A percentile compares a stretch with the other conserved stretches of the same genome.
Conservation (phyloP, 1,140 invertebrate genomes). For the Phymastichus coffea region DNA sequence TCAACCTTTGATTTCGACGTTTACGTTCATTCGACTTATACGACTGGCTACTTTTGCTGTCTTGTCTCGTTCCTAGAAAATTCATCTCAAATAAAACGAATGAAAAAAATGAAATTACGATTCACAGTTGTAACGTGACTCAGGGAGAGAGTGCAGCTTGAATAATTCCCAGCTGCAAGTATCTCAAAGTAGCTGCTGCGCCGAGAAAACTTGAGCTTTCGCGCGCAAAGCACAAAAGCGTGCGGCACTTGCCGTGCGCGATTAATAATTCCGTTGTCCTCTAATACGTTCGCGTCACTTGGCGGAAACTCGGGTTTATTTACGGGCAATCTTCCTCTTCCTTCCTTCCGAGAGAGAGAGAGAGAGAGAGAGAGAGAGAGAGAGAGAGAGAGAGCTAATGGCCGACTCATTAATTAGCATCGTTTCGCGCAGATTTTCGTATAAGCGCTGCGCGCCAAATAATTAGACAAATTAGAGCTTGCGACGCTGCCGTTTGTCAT, state of each 20-base stretch:
- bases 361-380: no score
- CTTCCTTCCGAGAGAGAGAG: background rate
- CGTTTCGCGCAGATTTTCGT: constrained; percentile 52
- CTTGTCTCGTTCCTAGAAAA: no score
- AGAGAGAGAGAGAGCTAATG: no score
- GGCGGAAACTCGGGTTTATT: constrained; percentile 19
- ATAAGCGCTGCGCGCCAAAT: constrained; percentile 44
- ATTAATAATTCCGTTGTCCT: constrained; percentile 24
- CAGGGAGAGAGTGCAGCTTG: no score
- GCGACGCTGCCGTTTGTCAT: constrained; percentile 54
- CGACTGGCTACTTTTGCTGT: no score
- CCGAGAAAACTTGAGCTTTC: background rate
- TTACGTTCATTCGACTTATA: no score
- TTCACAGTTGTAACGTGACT: no score
- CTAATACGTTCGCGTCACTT: background rate
- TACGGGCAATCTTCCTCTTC: constrained; percentile 2
- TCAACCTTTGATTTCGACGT: constrained; percentile 1
- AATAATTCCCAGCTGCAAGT: no score
- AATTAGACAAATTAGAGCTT: constrained; percentile 57
- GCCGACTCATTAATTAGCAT: constrained; percentile 54
- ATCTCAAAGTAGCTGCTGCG: no score
- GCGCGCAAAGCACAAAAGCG: background rate
- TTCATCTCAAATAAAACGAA: no score
- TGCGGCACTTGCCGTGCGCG: background rate
- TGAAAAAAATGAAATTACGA: no score